Conservation (phyloP, 1,140 invertebrate genomes). For the Brachionus angularis region DNA sequence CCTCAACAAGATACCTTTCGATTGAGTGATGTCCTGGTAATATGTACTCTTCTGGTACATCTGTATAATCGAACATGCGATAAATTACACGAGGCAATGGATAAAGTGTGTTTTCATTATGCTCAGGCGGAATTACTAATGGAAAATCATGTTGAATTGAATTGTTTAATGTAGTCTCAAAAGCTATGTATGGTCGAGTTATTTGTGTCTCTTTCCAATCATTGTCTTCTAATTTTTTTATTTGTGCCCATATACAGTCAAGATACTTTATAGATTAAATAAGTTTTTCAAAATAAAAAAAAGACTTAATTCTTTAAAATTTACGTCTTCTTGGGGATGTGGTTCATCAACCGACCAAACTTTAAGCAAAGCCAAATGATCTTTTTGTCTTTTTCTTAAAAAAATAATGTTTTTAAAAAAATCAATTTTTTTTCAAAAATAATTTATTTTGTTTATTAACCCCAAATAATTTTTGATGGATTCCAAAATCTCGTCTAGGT, state of each 20-base stretch:
- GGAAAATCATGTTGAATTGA: conserved; percentile 67
- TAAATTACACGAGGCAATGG: conserved; percentile 68
- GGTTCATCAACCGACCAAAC: conserved; percentile 87
- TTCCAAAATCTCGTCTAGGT: conserved; percentile 80
- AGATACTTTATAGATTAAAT: conserved; percentile 65
- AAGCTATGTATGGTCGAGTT: conserved; percentile 84
- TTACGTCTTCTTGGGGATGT: conserved; percentile 88
- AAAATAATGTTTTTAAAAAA: conserved; percentile 1
- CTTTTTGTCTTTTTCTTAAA: conserved; percentile 78
- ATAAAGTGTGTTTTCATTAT: conserved; percentile 80
- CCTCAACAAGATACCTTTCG: conserved; percentile 93
- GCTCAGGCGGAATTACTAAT: conserved; percentile 76
- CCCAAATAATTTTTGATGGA: conserved; percentile 86
- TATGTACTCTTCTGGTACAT: conserved; percentile 77
- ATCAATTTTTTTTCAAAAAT: conserved; percentile 12
- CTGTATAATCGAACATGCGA: conserved; percentile 91
- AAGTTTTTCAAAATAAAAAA: not conserved
- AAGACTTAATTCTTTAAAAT: conserved; percentile 25
- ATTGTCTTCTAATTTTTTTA: conserved; percentile 81
- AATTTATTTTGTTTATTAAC: not conserved
- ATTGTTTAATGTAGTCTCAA: conserved; percentile 88
- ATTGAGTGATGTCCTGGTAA: conserved; percentile 92
- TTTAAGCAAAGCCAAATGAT: conserved; percentile 80
- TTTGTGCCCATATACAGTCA: conserved; percentile 93
- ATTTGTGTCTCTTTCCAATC: conserved; percentile 98